phyloP scores from a whole-genome alignment of 2,888 invertebrate species.

The Drosophila cracens region DNA sequence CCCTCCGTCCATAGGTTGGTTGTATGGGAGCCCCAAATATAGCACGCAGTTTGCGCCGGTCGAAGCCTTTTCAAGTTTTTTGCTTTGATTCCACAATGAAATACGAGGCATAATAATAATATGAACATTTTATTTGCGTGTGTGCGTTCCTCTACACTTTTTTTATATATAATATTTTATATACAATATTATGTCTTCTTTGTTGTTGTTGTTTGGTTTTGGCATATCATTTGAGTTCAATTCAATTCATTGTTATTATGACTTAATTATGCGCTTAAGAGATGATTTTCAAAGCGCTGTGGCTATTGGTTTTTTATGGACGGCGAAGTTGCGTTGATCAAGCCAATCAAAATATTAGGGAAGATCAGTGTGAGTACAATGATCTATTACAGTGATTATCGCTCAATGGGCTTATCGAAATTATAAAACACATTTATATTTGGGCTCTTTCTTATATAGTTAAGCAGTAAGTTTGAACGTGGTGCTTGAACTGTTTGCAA shows the following conservation, averaged over 20 bases:
- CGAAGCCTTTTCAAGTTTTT: constrained; percentile 67
- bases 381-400: neutral
- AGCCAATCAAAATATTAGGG: constrained; percentile 5
- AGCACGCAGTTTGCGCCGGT: constrained; percentile 55
- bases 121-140: constrained; percentile 71
- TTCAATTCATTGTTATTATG: constrained; percentile 64
- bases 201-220: constrained; percentile 41
- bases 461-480: neutral
- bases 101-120: constrained; percentile 71
- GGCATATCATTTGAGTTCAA: constrained; percentile 66
- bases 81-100: constrained; percentile 75
- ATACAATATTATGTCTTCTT: constrained; percentile 11
- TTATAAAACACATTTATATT: neutral
- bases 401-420: neutral
- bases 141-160: constrained; percentile 17
- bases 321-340: constrained; percentile 7
- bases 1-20: neutral
- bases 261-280: constrained; percentile 79
- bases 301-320: constrained; percentile 48
- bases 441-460: neutral
- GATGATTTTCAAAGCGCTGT: constrained; percentile 50
- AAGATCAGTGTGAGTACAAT: neutral
- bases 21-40: constrained; percentile 35
- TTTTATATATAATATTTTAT: constrained; percentile 17
- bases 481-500: constrained; percentile 3